Evolutionary conservation across 2,797 vertebrate species (phyloP).

Genomic region (Artibeus jamaicensis): DNA sequence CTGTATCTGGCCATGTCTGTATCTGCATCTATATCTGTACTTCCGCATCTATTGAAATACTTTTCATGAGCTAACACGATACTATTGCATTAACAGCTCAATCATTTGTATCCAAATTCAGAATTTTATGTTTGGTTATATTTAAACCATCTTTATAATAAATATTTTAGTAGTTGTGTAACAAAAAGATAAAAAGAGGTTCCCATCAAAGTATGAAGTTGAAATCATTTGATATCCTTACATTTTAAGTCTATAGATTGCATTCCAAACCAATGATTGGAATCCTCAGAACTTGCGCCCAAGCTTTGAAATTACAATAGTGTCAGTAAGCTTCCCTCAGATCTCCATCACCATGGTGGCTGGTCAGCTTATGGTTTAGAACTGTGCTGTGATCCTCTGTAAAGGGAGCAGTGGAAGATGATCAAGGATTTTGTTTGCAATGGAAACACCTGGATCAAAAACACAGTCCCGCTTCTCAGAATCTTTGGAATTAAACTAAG

Average conservation of each 20-base stretch:
- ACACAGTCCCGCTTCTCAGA: not conserved
- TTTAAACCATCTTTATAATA: not conserved
- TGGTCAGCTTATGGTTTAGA: not conserved
- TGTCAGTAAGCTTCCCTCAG: not conserved
- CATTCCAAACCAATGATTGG: not conserved
- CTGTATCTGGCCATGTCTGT: not conserved
- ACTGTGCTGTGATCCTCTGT: not conserved
- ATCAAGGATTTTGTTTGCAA: not conserved
- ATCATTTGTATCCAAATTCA: not conserved
- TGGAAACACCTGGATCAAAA: not conserved
- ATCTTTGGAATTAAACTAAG: not conserved
- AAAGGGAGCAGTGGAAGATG: not conserved
- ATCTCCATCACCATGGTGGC: not conserved
- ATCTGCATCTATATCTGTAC: not conserved
- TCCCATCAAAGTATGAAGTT: not conserved
- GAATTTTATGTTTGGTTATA: not conserved
- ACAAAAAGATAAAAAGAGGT: not conserved
- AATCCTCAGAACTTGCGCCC: not conserved
- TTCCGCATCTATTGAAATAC: not conserved
- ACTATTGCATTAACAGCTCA: not conserved
- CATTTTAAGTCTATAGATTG: not conserved
- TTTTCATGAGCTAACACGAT: not conserved
- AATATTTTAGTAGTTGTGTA: not conserved
- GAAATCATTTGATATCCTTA: not conserved
- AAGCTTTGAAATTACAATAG: not conserved